A percentile compares a stretch with the other conserved stretches of the same genome.
These are phyloP conservation scores for Tachyglossus aculeatus DNA, from an alignment of 2,797 vertebrate species.

Conservation along the genomic window DNA sequence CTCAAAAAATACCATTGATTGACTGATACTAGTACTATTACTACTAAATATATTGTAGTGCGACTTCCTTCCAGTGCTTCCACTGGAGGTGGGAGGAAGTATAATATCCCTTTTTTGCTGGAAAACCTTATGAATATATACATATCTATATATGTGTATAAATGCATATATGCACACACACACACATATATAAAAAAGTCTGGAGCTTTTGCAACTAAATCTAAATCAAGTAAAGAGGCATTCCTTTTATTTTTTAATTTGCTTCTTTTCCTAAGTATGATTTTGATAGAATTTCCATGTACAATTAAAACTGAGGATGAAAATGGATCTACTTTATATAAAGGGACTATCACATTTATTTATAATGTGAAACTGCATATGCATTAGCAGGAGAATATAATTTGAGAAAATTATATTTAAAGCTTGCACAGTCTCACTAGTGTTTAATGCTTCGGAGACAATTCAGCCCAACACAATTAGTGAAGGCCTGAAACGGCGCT, in stretches of 20 bases:
- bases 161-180: no score
- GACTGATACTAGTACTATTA: no score
- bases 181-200: conserved; percentile 37
- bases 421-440: conserved; percentile 9
- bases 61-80: no score
- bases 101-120: conserved; percentile 23
- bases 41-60: conserved; percentile 23
- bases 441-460: conserved; percentile 34
- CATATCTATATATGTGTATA: no score
- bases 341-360: conserved; percentile 27
- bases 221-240: background rate
- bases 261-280: conserved; percentile 26
- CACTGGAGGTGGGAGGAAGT: conserved; percentile 43
- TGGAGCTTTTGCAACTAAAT: conserved; percentile 31
- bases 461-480: conserved; percentile 45
- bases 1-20: no score
- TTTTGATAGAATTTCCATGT: background rate
- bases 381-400: conserved; percentile 29
- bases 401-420: conserved; percentile 42
- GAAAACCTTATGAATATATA: background rate
- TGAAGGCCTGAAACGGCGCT: conserved; percentile 36
- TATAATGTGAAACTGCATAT: conserved; percentile 33
- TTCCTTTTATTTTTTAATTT: conserved; percentile 11
- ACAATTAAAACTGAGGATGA: conserved; percentile 28
- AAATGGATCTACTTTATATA: background rate